Base-by-base conservation (phyloP, 1,140 invertebrate species). In the Cardiocondyla obscurior region DNA sequence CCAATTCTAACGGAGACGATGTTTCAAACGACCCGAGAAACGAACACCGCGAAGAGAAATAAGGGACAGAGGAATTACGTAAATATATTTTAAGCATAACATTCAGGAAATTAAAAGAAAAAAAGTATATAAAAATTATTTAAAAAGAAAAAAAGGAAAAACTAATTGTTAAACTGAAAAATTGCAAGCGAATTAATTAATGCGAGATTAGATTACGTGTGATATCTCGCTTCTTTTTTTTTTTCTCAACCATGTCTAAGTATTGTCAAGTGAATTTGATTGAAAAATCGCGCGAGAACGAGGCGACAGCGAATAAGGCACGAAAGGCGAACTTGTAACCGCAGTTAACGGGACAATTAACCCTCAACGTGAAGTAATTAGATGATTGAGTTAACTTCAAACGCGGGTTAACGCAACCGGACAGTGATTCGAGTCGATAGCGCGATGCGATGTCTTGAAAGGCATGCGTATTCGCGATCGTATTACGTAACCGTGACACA, bases 381-480 rank as follows among this genome's bases (percentile, higher is more conserved):
- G 86, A 93, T 92, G 87, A 93, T 92, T 90, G 90, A 92, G 91
- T 93, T 92, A 90, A 92, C 91, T 91, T 72, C 70, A 91, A 91
- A 91, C 84, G 89, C 85, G 90, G 84, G 87, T 91, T 92, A 91
- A 91, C 86, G 84, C 85, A 85, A 81, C 25, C 79, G 81, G 30
- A 28, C 86, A 77, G 88, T 89, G 91, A 91, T 92, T 91, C 77
- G 49, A 82, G 64, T 64, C 83, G 76, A 60, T 79, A 76, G 44
- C 72, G 44, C 55, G 72, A 55, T 65, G 53, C 46, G 39, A 72
- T 46, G 22, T 70, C 53, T 55, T 22, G 69, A 62, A 85, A 82
- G 33, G 76, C 49, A 74, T 69, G 79, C 46, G 36, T 39, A 76
- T 81, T 73, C 60, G 30, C 25, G 36, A 65, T 44, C 16, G 16